Evolutionary conservation across 2,797 vertebrate species (phyloP).

Genomic region (Bradypodion ventrale): DNA sequence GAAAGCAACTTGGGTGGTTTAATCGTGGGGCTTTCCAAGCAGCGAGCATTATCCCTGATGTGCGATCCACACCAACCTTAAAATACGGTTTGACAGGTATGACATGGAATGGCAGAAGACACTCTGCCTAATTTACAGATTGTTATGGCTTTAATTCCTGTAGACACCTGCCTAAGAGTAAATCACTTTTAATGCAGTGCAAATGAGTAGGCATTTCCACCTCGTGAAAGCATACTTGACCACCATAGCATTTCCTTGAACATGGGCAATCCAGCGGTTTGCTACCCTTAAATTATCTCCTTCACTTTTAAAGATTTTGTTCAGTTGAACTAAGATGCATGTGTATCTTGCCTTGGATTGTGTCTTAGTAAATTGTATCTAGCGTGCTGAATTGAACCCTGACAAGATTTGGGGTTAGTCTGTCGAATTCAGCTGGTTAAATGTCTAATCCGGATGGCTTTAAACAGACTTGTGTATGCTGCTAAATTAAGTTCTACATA

Average conservation of each 20-base stretch:
- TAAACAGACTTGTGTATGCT: too few species aligned
- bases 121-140: too few species aligned
- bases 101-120: neutral
- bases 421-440: neutral
- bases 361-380: neutral
- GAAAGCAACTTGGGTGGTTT: constrained; percentile 83
- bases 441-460: constrained; percentile 16
- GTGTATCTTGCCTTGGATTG: neutral
- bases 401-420: neutral
- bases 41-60: constrained; percentile 65
- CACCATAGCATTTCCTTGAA: neutral
- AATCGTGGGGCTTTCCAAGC: constrained; percentile 57
- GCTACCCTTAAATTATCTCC: too few species aligned
- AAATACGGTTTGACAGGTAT: constrained; percentile 80
- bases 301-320: too few species aligned
- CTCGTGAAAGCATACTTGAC: neutral
- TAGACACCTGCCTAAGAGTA: neutral
- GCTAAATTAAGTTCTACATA: constrained; percentile 3
- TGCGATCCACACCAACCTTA: constrained; percentile 68
- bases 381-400: neutral
- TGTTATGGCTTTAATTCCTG: neutral
- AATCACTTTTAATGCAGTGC: neutral
- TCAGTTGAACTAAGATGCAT: neutral
- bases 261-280: neutral
- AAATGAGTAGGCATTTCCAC: neutral